These are phyloP conservation scores for Drosophila pruinosa DNA, from an alignment of 1,140 invertebrate species.

Conservation along the genomic window DNA sequence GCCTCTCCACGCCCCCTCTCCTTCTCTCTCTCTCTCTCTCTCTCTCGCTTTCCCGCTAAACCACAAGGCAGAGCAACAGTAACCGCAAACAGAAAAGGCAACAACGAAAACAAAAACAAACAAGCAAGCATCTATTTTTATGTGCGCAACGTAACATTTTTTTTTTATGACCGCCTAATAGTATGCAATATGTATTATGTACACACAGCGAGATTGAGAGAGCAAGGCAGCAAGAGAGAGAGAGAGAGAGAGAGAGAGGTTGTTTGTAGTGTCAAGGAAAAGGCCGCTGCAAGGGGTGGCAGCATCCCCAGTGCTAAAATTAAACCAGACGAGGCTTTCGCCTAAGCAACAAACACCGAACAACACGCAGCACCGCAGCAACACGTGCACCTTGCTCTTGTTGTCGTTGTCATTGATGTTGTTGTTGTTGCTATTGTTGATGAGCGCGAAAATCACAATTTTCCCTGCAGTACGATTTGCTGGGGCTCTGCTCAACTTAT, in stretches of 20 bases:
- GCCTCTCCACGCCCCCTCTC: neutral
- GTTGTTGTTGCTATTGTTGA: slow-evolving; percentile 45
- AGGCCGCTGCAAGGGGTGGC: slow-evolving; percentile 8
- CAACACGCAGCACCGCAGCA: slow-evolving; percentile 38
- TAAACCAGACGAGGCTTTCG: slow-evolving; percentile 72
- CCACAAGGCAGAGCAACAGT: slow-evolving; percentile 15
- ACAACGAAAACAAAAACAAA: slow-evolving; percentile 14
- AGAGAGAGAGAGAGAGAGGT: neutral
- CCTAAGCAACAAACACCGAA: slow-evolving; percentile 31
- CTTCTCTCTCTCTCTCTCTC: neutral
- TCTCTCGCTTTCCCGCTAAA: neutral
- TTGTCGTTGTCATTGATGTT: neutral
- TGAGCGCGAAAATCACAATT: slow-evolving; percentile 78
- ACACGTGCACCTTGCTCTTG: slow-evolving; percentile 58
- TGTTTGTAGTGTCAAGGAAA: slow-evolving; percentile 64
- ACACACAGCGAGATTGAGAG: slow-evolving; percentile 1
- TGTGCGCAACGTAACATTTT: slow-evolving; percentile 66
- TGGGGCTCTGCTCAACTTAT: slow-evolving; percentile 37
- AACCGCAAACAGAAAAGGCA: neutral
- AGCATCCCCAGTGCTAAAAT: slow-evolving; percentile 63
- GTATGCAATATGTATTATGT: slow-evolving; percentile 66
- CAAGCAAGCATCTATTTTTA: slow-evolving; percentile 67
- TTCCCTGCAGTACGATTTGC: slow-evolving; percentile 78
- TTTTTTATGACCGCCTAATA: slow-evolving; percentile 72
- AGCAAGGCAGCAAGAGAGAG: neutral